Percentiles rank a stretch among this genome's conserved stretches.
Conservation (phyloP, 2,888 invertebrate species). For the Alitta virens region DNA sequence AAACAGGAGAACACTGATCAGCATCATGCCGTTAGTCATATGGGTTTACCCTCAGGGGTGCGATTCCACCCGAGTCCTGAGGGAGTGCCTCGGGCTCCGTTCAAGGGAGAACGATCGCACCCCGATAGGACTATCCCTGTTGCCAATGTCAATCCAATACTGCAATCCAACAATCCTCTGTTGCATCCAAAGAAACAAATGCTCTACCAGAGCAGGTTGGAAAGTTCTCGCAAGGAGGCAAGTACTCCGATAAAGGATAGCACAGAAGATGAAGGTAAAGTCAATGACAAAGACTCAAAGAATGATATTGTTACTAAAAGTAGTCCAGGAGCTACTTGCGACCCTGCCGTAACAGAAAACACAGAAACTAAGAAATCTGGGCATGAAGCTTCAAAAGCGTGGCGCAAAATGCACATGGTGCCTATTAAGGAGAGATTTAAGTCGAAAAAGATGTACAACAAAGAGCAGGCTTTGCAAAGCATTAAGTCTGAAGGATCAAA, state of each 20-base stretch:
- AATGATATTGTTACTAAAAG: neutral
- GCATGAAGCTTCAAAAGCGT: neutral
- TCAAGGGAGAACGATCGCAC: neutral
- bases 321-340: neutral
- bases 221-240: neutral
- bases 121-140: slow-evolving; percentile 4
- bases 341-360: neutral
- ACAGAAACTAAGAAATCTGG: neutral
- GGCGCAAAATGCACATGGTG: neutral
- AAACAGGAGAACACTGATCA: too few species aligned
- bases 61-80: neutral
- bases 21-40: too few species aligned
- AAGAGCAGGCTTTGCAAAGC: too few species aligned
- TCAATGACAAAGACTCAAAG: neutral
- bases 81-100: neutral
- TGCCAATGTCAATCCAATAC: slow-evolving; percentile 14
- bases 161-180: neutral
- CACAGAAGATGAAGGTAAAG: neutral
- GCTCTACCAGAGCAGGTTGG: slow-evolving; percentile 12
- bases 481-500: too few species aligned
- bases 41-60: too few species aligned
- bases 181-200: slow-evolving; percentile 15
- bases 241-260: neutral
- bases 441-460: neutral
- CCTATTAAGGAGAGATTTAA: neutral